Percentiles rank a stretch among this genome's conserved stretches.
Evolutionary conservation across 1,140 invertebrate species (phyloP).

Genomic region (Drosophila murphyi): DNA sequence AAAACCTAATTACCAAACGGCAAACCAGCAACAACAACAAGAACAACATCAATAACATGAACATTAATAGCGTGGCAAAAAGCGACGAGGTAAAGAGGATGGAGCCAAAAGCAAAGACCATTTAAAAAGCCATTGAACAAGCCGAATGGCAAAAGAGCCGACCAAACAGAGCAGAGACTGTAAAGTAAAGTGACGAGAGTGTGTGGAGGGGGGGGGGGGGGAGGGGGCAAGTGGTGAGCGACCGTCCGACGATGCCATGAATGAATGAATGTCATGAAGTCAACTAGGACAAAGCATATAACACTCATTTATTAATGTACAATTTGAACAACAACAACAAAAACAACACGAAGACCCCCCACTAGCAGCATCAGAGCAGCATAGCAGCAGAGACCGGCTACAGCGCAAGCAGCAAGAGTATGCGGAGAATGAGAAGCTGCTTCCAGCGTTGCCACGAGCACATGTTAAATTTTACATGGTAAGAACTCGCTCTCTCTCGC

Average conservation of each 20-base stretch:
- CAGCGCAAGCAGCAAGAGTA: conserved; percentile 21
- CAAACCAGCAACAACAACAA: conserved; percentile 37
- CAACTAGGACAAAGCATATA: conserved; percentile 81
- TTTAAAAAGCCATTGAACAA: conserved; percentile 64
- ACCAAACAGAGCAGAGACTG: conserved; percentile 14
- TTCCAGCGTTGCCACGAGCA: conserved; percentile 25
- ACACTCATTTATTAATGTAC: conserved; percentile 82
- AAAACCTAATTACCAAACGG: conserved; percentile 68
- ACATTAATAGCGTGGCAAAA: conserved; percentile 29
- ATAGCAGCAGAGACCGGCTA: conserved; percentile 34
- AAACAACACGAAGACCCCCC: conserved; percentile 9
- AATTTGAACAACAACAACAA: conserved; percentile 54
- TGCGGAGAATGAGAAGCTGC: conserved; percentile 25
- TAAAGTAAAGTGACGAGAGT: not conserved
- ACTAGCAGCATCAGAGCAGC: conserved; percentile 1
- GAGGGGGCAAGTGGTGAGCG: conserved; percentile 17
- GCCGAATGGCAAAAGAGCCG: conserved; percentile 42
- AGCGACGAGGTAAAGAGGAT: conserved; percentile 27
- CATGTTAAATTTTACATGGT: conserved; percentile 50
- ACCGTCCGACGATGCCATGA: conserved; percentile 55
- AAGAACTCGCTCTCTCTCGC: conserved; percentile 53
- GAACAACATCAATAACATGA: conserved; percentile 8
- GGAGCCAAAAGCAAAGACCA: conserved; percentile 37
- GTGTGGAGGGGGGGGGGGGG: not conserved
- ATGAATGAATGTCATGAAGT: conserved; percentile 82